Evolutionary conservation across 2,797 vertebrate genomes (phyloP).

Genomic region (Salarias fasciatus): DNA sequence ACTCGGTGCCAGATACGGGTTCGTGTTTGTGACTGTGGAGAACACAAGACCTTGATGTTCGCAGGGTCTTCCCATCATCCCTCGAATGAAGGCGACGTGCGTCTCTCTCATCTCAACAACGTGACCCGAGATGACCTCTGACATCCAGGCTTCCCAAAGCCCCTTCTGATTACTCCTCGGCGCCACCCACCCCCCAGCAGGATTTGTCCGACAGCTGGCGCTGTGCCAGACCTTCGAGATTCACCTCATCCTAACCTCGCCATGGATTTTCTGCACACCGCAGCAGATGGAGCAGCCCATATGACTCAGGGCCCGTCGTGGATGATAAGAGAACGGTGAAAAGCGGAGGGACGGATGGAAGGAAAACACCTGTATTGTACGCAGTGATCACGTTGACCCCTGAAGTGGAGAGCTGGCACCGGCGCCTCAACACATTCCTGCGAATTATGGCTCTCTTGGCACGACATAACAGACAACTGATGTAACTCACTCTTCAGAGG

Average conservation of each 20-base stretch:
- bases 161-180: conserved; percentile 29
- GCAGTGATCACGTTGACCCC: conserved; percentile 43
- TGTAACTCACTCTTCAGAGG: conserved; percentile 56
- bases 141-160: conserved; percentile 31
- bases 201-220: conserved; percentile 36
- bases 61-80: too few species aligned
- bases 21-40: too few species aligned
- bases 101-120: conserved; percentile 23
- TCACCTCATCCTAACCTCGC: conserved; percentile 14
- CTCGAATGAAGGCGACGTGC: conserved; percentile 32
- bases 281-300: conserved; percentile 38
- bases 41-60: too few species aligned
- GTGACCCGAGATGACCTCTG: conserved; percentile 38
- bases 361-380: conserved; percentile 58
- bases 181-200: not conserved
- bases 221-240: conserved; percentile 18
- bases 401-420: conserved; percentile 49
- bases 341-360: conserved; percentile 7
- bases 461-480: conserved; percentile 60
- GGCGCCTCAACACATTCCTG: conserved; percentile 43
- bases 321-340: conserved; percentile 12
- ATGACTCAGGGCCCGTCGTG: conserved; percentile 12
- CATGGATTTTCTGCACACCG: conserved; percentile 8
- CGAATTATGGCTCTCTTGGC: conserved; percentile 68
- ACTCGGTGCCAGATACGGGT: too few species aligned